Evolutionary conservation across 1,140 invertebrate species (phyloP).

Genomic region (Epicauta chinensis): DNA sequence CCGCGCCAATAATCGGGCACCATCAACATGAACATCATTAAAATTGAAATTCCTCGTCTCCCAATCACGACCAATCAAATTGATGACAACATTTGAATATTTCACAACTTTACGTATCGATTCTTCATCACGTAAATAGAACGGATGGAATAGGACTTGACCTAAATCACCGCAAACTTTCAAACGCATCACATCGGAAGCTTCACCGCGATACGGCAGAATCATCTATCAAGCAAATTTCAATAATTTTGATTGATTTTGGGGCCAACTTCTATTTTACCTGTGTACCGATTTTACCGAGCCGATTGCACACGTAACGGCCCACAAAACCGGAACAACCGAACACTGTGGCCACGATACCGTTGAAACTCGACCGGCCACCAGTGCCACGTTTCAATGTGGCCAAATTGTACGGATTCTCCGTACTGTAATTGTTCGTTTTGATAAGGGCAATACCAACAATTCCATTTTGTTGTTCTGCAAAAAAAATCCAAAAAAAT

Average conservation of each 20-base stretch:
- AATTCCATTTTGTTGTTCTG: conserved; percentile 8
- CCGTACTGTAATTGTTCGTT: conserved; percentile 5
- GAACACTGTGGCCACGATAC: conserved; percentile 95
- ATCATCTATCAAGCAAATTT: conserved; percentile 66
- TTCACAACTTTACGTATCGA: conserved; percentile 79
- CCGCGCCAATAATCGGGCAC: conserved; percentile 66
- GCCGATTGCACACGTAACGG: conserved; percentile 72
- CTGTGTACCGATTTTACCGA: conserved; percentile 84
- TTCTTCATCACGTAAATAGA: conserved; percentile 80
- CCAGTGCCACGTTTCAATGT: conserved; percentile 80
- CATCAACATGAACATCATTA: conserved; percentile 73
- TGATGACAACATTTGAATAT: conserved; percentile 97
- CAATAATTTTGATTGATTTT: background rate
- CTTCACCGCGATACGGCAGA: conserved; percentile 85
- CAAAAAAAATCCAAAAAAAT: background rate
- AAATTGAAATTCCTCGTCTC: conserved; percentile 87
- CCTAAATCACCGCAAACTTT: conserved; percentile 92
- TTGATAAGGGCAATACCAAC: conserved; percentile 6
- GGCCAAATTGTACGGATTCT: conserved; percentile 47
- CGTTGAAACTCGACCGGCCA: conserved; percentile 93
- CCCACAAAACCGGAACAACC: conserved; percentile 87
- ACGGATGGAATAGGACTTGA: conserved; percentile 89
- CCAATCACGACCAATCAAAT: conserved; percentile 86
- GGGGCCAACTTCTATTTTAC: conserved; percentile 42
- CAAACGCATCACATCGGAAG: conserved; percentile 66